Base-by-base conservation (phyloP, 2,113 vertebrate genomes). In the Antennarius striatus region DNA sequence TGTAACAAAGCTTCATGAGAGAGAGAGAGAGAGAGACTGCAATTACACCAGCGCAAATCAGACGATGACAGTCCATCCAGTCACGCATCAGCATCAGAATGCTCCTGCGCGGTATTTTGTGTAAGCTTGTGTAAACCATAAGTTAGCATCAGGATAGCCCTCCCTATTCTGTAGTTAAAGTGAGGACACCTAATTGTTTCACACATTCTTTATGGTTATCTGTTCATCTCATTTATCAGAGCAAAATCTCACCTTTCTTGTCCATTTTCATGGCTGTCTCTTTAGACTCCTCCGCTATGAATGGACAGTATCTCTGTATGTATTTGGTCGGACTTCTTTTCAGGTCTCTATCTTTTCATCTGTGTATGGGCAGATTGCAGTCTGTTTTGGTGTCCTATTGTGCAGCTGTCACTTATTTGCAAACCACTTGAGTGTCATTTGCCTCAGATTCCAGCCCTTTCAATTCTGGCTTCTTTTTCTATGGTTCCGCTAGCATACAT, bases 321-420 rank as follows among this genome's bases (percentile, higher is more conserved):
- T 87, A 84, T 89, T 90, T 80, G 79, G 79, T 82, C 75, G 56
- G 73, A 84, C 79, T 83, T 75, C 85, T 77, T 80, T 88, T 86
- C 82, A 81, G 16, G 47, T 7, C 54, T 46, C 73, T 80, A 67
- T 80, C 81, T 82, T 84, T 89, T 89, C 81, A 85, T 89, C 63
- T 39, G 14, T 73, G 75, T 61, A 15, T 63, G 74, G 79, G 73
- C 84, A 82, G 88, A 88, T 88, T 87, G 80, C 89, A 75, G 79
- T 59, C 84, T 86, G 83, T 87, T 84, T 84, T 83, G 75, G 73
- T 81, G 81, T 82, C 79, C 80, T 68, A 84, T 92, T 91, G 84
- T 88, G 86, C 83, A 79, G 87, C 89, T 90, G 88, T 88, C 88
- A 84, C 60, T 87, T 88, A 80, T 86, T 88, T 87, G 83, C 74